Percentiles rank a stretch among this genome's conserved stretches.
Conservation (phyloP, 1,140 invertebrate species). For the Atta texana region DNA sequence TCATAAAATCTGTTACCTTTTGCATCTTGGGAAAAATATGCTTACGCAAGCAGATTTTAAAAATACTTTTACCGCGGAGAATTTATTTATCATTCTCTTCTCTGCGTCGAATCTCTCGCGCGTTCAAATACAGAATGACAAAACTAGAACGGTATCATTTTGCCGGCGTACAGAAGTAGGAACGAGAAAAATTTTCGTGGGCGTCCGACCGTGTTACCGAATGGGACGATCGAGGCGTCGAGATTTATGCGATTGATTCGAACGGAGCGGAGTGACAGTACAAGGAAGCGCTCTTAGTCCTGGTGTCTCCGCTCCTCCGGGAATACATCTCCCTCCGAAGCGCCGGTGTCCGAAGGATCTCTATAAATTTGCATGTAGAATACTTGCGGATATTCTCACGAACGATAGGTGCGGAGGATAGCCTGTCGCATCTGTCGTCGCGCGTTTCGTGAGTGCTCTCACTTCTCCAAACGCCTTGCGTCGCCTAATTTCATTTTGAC, state of each 20-base stretch:
- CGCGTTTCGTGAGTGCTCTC: slow-evolving; percentile 45
- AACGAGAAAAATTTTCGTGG: slow-evolving; percentile 76
- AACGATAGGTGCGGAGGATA: slow-evolving; percentile 68
- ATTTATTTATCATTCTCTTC: slow-evolving; percentile 17
- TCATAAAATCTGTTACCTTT: neutral
- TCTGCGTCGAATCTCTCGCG: neutral
- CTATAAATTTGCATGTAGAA: slow-evolving; percentile 87
- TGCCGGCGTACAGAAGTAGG: slow-evolving; percentile 18
- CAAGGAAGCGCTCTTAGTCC: slow-evolving; percentile 87
- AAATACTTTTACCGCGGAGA: neutral
- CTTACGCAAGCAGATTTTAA: neutral
- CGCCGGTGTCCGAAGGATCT: slow-evolving; percentile 85
- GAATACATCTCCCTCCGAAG: slow-evolving; percentile 81
- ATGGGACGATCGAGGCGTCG: slow-evolving; percentile 83
- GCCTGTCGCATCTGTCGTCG: slow-evolving; percentile 73
- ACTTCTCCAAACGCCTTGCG: slow-evolving; percentile 23
- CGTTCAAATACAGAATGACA: slow-evolving; percentile 40
- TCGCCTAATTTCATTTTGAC: slow-evolving; percentile 74
- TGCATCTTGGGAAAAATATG: neutral
- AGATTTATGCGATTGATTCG: slow-evolving; percentile 87
- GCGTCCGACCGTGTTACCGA: slow-evolving; percentile 70
- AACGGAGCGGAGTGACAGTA: slow-evolving; percentile 85
- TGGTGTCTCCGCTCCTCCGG: slow-evolving; percentile 83
- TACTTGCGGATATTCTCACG: slow-evolving; percentile 82
- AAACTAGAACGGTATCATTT: slow-evolving; percentile 50